Conservation (phyloP, 2,113 vertebrate species). For the Emydocephalus ijimae region DNA sequence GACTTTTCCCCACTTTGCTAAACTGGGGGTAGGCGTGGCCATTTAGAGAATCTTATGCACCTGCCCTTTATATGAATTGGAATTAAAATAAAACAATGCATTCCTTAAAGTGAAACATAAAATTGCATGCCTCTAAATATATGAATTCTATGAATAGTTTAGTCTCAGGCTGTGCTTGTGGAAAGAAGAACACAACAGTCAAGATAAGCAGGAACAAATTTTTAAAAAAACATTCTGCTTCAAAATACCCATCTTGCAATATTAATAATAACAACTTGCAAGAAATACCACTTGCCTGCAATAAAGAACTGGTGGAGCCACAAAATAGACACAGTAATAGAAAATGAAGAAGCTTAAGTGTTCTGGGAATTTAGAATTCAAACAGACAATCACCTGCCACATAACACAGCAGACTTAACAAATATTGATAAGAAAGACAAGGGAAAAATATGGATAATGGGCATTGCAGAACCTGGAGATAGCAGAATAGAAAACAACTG, state of each 20-base stretch:
- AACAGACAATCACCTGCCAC: not conserved
- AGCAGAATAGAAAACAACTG: not conserved
- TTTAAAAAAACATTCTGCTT: not conserved
- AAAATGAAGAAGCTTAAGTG: not conserved
- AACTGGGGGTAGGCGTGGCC: too few relatives aligned
- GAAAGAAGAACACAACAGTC: not conserved
- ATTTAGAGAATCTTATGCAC: not conserved
- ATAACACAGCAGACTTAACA: not conserved
- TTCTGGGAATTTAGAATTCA: not conserved
- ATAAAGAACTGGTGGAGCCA: not conserved
- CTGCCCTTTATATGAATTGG: not conserved
- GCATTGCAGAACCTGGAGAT: not conserved
- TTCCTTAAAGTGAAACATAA: not conserved
- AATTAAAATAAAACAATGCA: not conserved
- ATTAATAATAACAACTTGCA: not conserved
- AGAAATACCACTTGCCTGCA: not conserved
- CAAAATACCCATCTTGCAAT: not conserved
- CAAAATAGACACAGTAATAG: not conserved
- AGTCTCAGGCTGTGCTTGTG: not conserved
- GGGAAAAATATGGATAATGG: not conserved
- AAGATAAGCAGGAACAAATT: not conserved
- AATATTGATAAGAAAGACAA: not conserved
- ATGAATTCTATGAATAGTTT: not conserved
- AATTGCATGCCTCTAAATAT: not conserved
- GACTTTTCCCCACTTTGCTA: too few relatives aligned